Base-by-base conservation (phyloP, 2,113 vertebrate genomes). In the Ophiodon elongatus region DNA sequence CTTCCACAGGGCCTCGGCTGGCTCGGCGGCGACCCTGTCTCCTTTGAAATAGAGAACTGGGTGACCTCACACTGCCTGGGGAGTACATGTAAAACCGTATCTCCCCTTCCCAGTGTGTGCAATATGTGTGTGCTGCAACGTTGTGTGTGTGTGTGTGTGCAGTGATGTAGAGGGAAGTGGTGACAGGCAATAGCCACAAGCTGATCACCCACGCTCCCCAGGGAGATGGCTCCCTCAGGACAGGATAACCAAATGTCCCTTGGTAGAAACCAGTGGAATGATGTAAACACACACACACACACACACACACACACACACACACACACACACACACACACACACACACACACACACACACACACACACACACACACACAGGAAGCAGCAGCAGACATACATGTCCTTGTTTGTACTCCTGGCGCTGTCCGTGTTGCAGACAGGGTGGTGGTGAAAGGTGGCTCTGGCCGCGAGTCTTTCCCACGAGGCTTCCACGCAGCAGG, bases 11-110 rank as follows among this genome's bases (percentile, higher is more conserved):
- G 88, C 88, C 83, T 84, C 69, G 86, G 72, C 84, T 91, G 85
- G 90, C 90, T 86, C 87, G 33, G 52, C 77, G 35, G 87, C 81
- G 81, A 91, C 88, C 92, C 93, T 84, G 91, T 92, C 84, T 92
- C 76, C 91, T 94, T 93, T 94, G 93, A 94, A 95, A 94, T 89
- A 73, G 92, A 93, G 92, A 92, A 93, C 84, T 64, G 87, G 84
- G 87, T 94, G 94, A 94, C 93, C 94, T 93, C 93, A 93, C 88
- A 2, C 57, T 59, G 89, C 91, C 89, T 71, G 39, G 83, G 90
- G 93, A 91, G 79, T 82, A 84, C 83, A 89, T 83, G 87, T 91
- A 93, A 70, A 93, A 87, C 91, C 68, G 39, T 91, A 87, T 87
- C 88, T 79, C 80, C 79, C 56, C 60, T 87, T 79, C 78, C 74